Base-by-base conservation (phyloP, 2,888 invertebrate species). In the Brachypalpus laphriformis region DNA sequence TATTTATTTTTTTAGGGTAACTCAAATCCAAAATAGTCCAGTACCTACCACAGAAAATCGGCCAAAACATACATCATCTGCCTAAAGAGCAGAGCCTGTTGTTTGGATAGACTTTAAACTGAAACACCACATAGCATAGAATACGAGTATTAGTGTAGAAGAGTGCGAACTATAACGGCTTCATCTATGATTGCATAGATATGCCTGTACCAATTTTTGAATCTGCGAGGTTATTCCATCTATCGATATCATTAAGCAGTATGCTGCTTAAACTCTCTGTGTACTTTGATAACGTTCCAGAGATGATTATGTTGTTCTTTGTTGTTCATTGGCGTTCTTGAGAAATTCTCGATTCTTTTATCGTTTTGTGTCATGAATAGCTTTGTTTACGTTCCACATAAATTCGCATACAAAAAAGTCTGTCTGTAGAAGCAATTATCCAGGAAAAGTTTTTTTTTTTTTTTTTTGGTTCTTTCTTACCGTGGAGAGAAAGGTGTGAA, bases 261-360 rank as follows among this genome's bases (percentile, higher is more conserved):
- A n/a, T n/a, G n/a, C n/a, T n/a, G n/a, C 57, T 54, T 54, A 63
- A 63, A 59, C 37, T 37, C 37, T 25, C 31, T 37, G 37, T 22
- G 25, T 18, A 56, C 75, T 66, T 75, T 75, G 74, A 63, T 31
- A 63, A 51, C 31, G 54, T 65, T 75, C 57, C 76, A 28, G 11
- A 14, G 59, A 78, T 78, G 65, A 57, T 65, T 80, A 51, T 66
- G 40, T 66, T 74, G 65, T 45, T 61, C 42, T 66, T 66, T 66
- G 34, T 37, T 66, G 65, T 72, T 80, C 71, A 65, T 63, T 71
- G 14, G 20, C 42, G 42, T 72, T 59, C 31, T 37, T 51, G 7
- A 16, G 14, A 56, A 28, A 28, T 59, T 31, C 25, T 42, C 16
- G 18, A 57, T 49, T 72, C 42, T 51, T 66, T 65, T 42, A 6